phyloP scores from a whole-genome alignment of 2,888 invertebrate genomes.

The Ferdinandea cuprea region DNA sequence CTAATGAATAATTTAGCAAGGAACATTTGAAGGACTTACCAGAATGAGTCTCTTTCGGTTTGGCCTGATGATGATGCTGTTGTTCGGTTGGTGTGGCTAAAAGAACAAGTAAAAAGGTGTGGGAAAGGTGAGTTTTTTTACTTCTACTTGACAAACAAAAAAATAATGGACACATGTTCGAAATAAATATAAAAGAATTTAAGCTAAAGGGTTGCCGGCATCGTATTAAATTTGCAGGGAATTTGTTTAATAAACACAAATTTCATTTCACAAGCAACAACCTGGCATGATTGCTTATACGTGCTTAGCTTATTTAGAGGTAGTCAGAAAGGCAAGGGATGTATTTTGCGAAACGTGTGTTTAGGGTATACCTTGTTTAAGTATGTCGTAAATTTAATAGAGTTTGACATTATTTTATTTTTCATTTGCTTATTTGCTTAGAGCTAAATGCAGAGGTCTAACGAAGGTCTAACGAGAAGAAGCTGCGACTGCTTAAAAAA shows the following conservation, averaged over 20 bases:
- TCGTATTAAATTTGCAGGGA: constrained; percentile 14
- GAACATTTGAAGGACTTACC: constrained; percentile 56
- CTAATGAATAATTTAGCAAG: constrained; percentile 66
- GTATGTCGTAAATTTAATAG: too few relatives aligned
- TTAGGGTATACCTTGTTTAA: too few relatives aligned
- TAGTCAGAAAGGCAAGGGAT: too few relatives aligned
- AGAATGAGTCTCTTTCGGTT: constrained; percentile 67
- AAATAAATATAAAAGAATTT: constrained; percentile 2
- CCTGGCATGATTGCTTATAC: neutral
- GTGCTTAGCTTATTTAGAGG: neutral
- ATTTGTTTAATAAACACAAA: neutral
- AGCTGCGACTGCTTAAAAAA: too few relatives aligned
- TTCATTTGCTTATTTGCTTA: too few relatives aligned
- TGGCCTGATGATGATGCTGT: constrained; percentile 50
- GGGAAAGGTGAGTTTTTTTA: constrained; percentile 1
- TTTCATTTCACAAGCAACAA: neutral
- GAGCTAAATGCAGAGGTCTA: too few relatives aligned
- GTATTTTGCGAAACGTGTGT: too few relatives aligned
- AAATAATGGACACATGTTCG: neutral
- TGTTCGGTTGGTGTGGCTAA: constrained; percentile 53
- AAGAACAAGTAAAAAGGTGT: constrained; percentile 31
- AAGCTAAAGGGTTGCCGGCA: constrained; percentile 13
- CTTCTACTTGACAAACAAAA: neutral
- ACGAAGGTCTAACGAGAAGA: too few relatives aligned
- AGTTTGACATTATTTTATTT: too few relatives aligned